Evolutionary conservation across 2,888 invertebrate genomes (phyloP).

Genomic region (Timema cristinae): DNA sequence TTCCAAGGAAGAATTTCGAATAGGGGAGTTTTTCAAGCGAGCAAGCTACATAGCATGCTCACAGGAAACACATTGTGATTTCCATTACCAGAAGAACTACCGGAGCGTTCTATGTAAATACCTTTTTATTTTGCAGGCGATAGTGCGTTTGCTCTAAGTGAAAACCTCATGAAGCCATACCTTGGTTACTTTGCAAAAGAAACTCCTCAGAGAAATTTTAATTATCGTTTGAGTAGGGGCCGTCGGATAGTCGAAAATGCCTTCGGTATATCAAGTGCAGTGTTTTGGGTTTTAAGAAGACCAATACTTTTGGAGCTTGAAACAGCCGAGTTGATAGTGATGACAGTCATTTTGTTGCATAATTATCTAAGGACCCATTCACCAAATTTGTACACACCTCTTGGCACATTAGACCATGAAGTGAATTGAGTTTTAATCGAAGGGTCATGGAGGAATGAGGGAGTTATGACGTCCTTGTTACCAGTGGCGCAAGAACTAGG

Average conservation of each 20-base stretch:
- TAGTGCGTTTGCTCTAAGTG: conserved; percentile 30
- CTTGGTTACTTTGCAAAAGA: too few species aligned
- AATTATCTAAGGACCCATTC: neutral
- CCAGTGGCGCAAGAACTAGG: too few species aligned
- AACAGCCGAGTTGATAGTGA: neutral
- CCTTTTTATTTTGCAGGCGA: conserved; percentile 33
- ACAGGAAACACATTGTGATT: conserved; percentile 31
- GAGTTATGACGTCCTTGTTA: neutral
- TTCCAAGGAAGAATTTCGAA: conserved; percentile 40
- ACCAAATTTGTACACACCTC: neutral
- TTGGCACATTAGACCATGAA: neutral
- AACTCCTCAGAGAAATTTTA: too few species aligned
- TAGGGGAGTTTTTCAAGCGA: conserved; percentile 37
- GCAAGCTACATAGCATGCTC: conserved; percentile 35
- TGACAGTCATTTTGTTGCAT: neutral
- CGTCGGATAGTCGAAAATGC: neutral
- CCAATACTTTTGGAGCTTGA: neutral
- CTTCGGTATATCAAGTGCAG: conserved; percentile 7
- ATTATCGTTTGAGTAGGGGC: conserved; percentile 34
- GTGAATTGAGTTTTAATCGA: neutral
- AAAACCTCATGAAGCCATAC: too few species aligned
- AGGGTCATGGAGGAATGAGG: neutral
- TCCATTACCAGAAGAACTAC: conserved; percentile 30
- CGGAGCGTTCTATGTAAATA: conserved; percentile 29
- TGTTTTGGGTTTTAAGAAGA: conserved; percentile 2